Percentiles rank a stretch among this genome's conserved stretches.
Conservation (phyloP, 2,113 vertebrate species). For the Notechis scutatus region DNA sequence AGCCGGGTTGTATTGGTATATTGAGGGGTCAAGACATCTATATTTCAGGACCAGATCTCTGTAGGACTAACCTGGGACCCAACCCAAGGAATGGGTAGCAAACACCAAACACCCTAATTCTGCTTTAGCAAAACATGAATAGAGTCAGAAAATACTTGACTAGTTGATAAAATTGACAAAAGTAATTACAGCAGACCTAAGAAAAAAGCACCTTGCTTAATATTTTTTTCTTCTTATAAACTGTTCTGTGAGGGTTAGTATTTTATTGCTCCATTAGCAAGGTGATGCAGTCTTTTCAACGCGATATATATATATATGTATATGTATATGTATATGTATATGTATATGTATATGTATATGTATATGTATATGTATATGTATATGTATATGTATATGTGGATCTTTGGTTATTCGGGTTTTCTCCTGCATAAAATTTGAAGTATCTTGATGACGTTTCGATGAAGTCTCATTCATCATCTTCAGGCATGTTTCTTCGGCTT, state of each 20-base stretch:
- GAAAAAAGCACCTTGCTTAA: not conserved
- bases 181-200: not conserved
- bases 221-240: not conserved
- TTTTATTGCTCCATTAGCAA: not conserved
- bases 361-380: too few species aligned
- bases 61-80: not conserved
- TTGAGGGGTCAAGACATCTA: not conserved
- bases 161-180: not conserved
- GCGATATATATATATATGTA: too few species aligned
- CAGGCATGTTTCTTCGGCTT: too few species aligned
- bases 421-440: too few species aligned
- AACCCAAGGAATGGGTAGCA: not conserved
- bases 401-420: too few species aligned
- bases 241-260: not conserved
- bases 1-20: not conserved
- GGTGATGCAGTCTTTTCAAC: not conserved
- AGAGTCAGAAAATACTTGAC: too few species aligned
- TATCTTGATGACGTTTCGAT: too few species aligned
- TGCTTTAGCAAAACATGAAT: not conserved
- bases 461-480: too few species aligned
- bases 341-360: too few species aligned
- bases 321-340: too few species aligned
- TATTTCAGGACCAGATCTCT: not conserved
- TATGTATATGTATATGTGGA: too few species aligned
- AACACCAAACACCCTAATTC: not conserved